Percentiles rank a stretch among this genome's conserved stretches.
These are phyloP conservation scores for Hesperia comma DNA, from an alignment of 2,888 invertebrate genomes.

Conservation along the genomic window DNA sequence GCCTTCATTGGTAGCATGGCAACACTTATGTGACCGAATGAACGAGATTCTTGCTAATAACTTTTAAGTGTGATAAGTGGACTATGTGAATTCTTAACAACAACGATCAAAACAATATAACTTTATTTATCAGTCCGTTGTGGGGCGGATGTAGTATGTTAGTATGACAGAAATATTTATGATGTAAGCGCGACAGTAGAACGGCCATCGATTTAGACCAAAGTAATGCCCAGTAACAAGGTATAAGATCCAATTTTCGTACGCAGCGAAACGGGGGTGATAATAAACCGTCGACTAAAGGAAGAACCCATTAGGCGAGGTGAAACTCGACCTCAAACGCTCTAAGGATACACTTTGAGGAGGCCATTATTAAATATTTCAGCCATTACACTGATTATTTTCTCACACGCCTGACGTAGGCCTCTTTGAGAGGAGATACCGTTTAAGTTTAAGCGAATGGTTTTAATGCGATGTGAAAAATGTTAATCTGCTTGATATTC, in stretches of 20 bases:
- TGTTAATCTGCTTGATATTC: background rate
- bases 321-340: constrained; percentile 12
- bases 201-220: background rate
- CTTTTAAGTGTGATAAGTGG: too few species aligned
- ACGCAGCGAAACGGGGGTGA: constrained; percentile 18
- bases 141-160: too few species aligned
- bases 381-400: constrained; percentile 23
- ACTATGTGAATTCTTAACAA: too few species aligned
- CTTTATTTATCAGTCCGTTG: too few species aligned
- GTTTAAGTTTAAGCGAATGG: background rate
- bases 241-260: constrained; percentile 15
- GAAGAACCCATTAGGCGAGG: constrained; percentile 21
- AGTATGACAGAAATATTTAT: too few species aligned
- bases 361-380: constrained; percentile 28
- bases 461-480: background rate
- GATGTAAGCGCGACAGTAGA: background rate
- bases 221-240: constrained; percentile 10
- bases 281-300: constrained; percentile 8
- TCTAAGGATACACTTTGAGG: constrained; percentile 12
- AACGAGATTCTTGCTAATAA: too few species aligned
- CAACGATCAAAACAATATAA: too few species aligned
- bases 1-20: too few species aligned
- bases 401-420: constrained; percentile 8
- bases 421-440: constrained; percentile 1
- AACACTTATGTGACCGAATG: too few species aligned